Percentiles rank a stretch among this genome's conserved stretches.
phyloP scores from a whole-genome alignment of 2,888 invertebrate species.

The Dryobotodes eremita region DNA sequence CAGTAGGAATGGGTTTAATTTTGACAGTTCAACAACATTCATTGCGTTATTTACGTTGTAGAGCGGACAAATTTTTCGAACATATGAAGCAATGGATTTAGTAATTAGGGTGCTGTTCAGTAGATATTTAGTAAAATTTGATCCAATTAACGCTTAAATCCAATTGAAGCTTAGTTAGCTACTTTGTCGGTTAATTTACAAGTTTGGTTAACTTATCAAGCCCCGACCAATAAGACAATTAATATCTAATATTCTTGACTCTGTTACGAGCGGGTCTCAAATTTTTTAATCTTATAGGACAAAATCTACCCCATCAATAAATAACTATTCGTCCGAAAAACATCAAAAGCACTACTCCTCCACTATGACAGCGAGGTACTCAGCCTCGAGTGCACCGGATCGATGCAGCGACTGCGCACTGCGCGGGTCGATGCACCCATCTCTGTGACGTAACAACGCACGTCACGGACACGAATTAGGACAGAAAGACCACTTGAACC shows the following conservation, averaged over 20 bases:
- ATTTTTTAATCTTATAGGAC: background rate
- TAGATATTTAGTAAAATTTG: background rate
- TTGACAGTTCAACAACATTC: no score
- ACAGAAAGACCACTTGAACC: slow-evolving; percentile 45
- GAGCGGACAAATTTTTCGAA: no score
- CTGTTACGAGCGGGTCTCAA: background rate
- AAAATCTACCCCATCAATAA: background rate
- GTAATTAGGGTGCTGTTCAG: no score
- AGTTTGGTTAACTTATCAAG: background rate
- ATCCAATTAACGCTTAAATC: background rate
- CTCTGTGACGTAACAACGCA: slow-evolving; percentile 65
- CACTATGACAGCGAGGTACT: slow-evolving; percentile 18
- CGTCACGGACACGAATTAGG: slow-evolving; percentile 12
- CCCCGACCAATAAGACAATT: background rate
- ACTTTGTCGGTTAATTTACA: background rate
- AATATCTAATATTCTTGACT: background rate
- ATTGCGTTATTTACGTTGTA: no score
- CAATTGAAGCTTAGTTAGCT: background rate
- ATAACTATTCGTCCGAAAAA: background rate
- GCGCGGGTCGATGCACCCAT: slow-evolving; percentile 82
- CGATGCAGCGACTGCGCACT: slow-evolving; percentile 86
- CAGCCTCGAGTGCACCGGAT: slow-evolving; percentile 76
- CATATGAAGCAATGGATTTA: no score
- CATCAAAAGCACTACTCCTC: background rate
- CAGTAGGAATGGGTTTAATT: no score